Base-by-base conservation (phyloP, 2,113 vertebrate genomes). In the Notiomystis cincta region DNA sequence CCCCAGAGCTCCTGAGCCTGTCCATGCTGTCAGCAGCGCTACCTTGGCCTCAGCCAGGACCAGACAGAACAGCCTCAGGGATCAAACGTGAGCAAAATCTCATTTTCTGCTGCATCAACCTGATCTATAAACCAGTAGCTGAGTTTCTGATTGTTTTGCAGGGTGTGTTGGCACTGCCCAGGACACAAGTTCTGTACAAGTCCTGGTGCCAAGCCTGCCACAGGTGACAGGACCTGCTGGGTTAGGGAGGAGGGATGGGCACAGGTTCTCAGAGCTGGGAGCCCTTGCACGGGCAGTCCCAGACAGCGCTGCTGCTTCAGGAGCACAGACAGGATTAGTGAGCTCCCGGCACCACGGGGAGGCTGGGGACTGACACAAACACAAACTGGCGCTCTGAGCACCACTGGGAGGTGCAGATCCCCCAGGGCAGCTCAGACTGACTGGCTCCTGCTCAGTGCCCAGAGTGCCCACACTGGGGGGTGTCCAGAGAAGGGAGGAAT, bases 1-100 rank as follows among this genome's bases (percentile, higher is more conserved):
- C 31, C 84, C 24, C 62, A 60, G 78, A 22, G 72, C 48, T 70
- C 37, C 44, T 11, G 47, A 73, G 71, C 88, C 87, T 58, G 3
- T 50, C 82, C 65, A 7, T 2, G 1, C 23, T 73, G 64, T 51
- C 76, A 88, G 50, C 81, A 88, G 70, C 2, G 0, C 48, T 51
- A 11, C 67, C 53, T 51, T 0, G 1, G 35, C 45, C 89, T 56
- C 4, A 0, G 51, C 65, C 84, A 80, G 65, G 48, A n/a, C 17
- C 60, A 87, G 88, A 70, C 72, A 90, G 66, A 14, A 31, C 85
- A 87, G 72, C 60, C 56, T 35, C 16, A 31, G 82, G 78, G 64
- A 93, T 84, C 35, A 90, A 93, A 86, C 40, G 35, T 44, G 64
- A 91, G 82, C 65, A 78, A 78, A 82, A 89, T 64, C 88, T 45